Base-by-base conservation (phyloP, 2,888 invertebrate genomes). In the Aspidiotus rigidus region DNA sequence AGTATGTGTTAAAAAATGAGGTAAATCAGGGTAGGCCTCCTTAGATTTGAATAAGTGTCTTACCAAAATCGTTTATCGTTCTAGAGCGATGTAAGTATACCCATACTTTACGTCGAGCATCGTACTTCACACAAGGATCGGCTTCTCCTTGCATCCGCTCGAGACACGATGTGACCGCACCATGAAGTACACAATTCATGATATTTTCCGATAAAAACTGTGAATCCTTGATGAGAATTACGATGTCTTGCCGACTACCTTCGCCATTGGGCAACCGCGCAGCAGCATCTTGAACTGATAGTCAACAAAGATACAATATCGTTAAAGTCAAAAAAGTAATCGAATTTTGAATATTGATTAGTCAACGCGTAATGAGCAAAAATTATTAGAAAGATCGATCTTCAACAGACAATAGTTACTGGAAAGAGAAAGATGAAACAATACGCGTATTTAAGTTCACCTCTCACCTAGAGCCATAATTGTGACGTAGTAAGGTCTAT, bases 211-310 rank as follows among this genome's bases (percentile, higher is more conserved):
- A 73, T 8, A 75, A 70, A 41, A 75, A 75, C 70, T 75, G 75
- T 0, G 88, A 88, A 75, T 88, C 88, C 74, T 86, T 88, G 66
- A 96, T 80, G 72, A 96, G 80, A 75, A 92, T 92, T 75, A 94
- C 90, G 69, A 96, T 92, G 76, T 96, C 94, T 1, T 90, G 88
- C 1, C 94, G 80, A 0, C 94, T 93, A 13, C 93, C 96, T 80
- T 95, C 93, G 0, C 96, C 95, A 77, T 95, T 95, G 0, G 96
- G 96, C 74, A 96, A 81, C 17, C 96, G 82, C 0, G 96, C 94
- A 0, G 93, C 89, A 0, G 96, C 93, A 80, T 96, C 96, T 49
- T 95, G 82, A n/a, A 96, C 93, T 78, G 70, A 44, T 75, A 74
- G 44, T 55, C 17, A 69, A 63, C 11, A 49, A 28, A 62, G 28